Conservation (phyloP, 2,797 vertebrate genomes). For the Galaxias olidus region DNA sequence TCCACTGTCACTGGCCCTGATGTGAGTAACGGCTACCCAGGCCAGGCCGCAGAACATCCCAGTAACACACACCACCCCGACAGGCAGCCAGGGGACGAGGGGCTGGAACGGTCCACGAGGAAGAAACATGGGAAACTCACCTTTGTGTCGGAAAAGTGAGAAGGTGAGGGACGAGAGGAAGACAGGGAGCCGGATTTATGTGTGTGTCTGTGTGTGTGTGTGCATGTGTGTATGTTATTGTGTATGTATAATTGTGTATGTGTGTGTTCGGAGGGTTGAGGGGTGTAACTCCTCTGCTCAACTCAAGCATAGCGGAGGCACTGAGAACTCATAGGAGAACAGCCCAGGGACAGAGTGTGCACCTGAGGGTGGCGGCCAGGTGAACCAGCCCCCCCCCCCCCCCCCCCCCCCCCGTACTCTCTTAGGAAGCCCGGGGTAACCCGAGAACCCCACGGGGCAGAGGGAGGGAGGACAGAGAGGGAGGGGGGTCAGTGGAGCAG, state of each 20-base stretch:
- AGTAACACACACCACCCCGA: slow-evolving; percentile 3
- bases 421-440: neutral
- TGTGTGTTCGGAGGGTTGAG: neutral
- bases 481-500: slow-evolving; percentile 6
- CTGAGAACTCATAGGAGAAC: slow-evolving; percentile 46
- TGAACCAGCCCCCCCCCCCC: neutral
- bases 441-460: neutral
- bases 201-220: neutral
- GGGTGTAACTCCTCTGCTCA: slow-evolving; percentile 10
- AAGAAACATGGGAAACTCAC: slow-evolving; percentile 15
- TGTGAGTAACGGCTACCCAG: slow-evolving; percentile 33
- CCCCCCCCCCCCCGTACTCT: neutral
- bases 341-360: slow-evolving; percentile 42
- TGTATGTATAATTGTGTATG: too few species aligned
- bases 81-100: slow-evolving; percentile 6
- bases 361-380: slow-evolving; percentile 55
- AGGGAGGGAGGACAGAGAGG: slow-evolving; percentile 31
- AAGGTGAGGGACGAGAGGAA: slow-evolving; percentile 7
- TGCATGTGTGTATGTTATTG: too few species aligned
- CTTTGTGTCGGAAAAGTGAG: slow-evolving; percentile 23
- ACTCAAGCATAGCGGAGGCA: slow-evolving; percentile 30
- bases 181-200: neutral
- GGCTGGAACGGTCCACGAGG: neutral
- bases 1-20: slow-evolving; percentile 40
- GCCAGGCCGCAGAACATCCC: slow-evolving; percentile 18